Base-by-base conservation (phyloP, 1,140 invertebrate genomes). In the Drosophila sp. region DNA sequence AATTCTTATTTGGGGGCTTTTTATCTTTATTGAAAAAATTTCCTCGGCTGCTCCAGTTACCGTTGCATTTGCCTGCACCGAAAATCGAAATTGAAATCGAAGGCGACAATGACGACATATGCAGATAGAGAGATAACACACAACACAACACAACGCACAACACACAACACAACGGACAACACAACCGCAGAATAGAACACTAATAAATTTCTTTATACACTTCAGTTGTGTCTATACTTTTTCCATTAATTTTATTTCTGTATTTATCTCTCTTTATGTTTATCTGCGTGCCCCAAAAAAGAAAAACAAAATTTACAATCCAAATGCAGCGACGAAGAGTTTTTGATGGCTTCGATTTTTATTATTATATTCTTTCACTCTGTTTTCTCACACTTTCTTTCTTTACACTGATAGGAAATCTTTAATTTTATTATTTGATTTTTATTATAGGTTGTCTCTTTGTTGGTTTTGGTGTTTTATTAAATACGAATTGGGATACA, bases 201-300 rank as follows among this genome's bases (percentile, higher is more conserved):
- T 48, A 70, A 64, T 75, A 70, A 75, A 70, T 59, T 54, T 71
- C 63, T 71, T 66, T 29, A 5, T 29, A 5, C 27, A 29, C 27
- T 29, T 29, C 58, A 41, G 29, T 27, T 73, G 25, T 78, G 70
- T 78, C 66, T 86, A 72, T 77, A 63, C 82, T 76, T 76, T 87
- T 86, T 82, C 82, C 82, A 86, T 86, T 86, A 82, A 86, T 72
- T 72, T 62, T 63, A 86, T 86, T 86, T 86, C 83, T 81, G 82
- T 86, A 86, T 86, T 86, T 86, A 86, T 86, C 82, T 89, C 71
- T 82, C 72, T 87, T 72, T 86, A 70, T 83, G 82, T 86, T 86
- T 86, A 86, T 86, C 81, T 87, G 76, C 72, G 66, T 76, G 77
- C 45, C 69, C 62, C 77, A 66, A 72, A 72, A 66, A 46, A 46